phyloP scores from a whole-genome alignment of 2,113 vertebrate species.

The Zosterops borbonicus region DNA sequence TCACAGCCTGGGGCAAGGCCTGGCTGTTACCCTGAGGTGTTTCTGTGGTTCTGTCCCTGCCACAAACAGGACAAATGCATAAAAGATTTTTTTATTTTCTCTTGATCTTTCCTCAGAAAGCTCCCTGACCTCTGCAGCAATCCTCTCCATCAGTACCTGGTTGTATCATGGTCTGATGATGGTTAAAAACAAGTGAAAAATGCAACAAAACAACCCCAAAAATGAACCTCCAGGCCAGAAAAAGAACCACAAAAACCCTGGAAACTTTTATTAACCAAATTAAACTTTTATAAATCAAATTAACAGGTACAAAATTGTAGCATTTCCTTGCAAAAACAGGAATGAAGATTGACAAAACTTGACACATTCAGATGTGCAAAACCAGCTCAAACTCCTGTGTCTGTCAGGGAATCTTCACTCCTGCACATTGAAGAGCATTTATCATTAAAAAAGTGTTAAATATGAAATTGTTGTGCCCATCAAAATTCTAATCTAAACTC shows the following conservation, averaged over 20 bases:
- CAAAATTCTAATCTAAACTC: neutral
- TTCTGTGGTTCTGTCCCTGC: neutral
- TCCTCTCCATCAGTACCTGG: accelerated
- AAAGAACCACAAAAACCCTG: neutral
- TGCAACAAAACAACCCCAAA: too few species aligned
- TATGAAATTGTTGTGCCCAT: neutral
- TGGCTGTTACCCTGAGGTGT: accelerated
- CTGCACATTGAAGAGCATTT: neutral
- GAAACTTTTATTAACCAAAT: neutral
- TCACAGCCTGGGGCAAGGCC: accelerated
- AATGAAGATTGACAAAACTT: accelerated
- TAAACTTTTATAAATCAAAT: neutral
- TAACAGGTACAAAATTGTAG: neutral
- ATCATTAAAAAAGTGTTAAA: neutral
- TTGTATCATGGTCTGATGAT: accelerated
- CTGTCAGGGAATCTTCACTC: neutral
- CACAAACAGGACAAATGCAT: accelerated
- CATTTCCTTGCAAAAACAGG: neutral
- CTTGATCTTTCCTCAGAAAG: neutral
- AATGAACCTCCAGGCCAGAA: neutral
- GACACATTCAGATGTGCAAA: accelerated
- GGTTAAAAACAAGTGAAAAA: neutral
- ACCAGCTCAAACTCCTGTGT: neutral
- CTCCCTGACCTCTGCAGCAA: neutral
- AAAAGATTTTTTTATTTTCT: neutral